phyloP scores from a whole-genome alignment of 2,888 invertebrate species.

The Rugalucina vietnamica region DNA sequence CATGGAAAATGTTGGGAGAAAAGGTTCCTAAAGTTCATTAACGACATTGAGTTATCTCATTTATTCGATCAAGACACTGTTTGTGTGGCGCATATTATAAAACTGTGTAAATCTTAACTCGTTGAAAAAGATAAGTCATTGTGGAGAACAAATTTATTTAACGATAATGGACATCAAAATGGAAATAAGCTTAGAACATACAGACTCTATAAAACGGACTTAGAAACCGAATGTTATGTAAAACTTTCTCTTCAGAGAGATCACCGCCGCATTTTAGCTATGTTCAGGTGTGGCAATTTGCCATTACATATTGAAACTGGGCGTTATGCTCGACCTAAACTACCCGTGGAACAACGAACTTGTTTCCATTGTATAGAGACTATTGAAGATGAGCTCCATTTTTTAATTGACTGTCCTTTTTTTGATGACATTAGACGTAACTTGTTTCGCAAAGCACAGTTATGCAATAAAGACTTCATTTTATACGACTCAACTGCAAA shows the following conservation, averaged over 20 bases:
- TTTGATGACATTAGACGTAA: too few species aligned
- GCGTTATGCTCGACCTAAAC: too few species aligned
- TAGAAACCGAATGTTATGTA: not conserved
- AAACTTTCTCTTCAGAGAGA: not conserved
- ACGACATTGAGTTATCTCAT: not conserved
- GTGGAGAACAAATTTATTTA: not conserved
- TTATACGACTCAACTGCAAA: too few species aligned
- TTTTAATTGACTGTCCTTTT: too few species aligned
- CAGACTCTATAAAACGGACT: slow-evolving; percentile 3
- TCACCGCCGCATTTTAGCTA: slow-evolving; percentile 1
- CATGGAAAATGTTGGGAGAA: slow-evolving; percentile 11
- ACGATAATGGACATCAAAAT: not conserved
- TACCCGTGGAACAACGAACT: too few species aligned
- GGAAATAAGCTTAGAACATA: slow-evolving; percentile 20
- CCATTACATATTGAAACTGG: too few species aligned
- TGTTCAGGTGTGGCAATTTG: too few species aligned
- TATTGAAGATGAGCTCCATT: too few species aligned
- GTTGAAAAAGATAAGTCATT: not conserved
- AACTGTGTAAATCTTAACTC: not conserved
- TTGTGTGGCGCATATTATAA: not conserved
- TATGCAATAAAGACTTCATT: too few species aligned
- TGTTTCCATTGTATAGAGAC: too few species aligned
- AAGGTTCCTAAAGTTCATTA: not conserved
- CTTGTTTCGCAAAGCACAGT: too few species aligned
- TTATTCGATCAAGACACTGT: not conserved